phyloP scores from a whole-genome alignment of 2,888 invertebrate genomes.

The Baccha elongata region DNA sequence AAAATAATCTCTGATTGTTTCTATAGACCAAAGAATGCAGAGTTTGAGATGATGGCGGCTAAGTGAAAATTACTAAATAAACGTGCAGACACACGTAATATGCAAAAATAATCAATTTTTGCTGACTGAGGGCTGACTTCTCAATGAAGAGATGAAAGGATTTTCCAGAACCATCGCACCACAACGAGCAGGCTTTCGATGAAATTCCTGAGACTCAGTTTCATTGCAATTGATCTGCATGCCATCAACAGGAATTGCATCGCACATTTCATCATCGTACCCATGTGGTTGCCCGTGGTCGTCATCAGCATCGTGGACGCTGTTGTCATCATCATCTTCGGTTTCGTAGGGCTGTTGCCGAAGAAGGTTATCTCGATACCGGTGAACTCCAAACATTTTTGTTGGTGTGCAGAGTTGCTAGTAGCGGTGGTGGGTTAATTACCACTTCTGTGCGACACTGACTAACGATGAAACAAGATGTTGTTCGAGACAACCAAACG shows the following conservation, averaged over 20 bases:
- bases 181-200: conserved; percentile 45
- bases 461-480: conserved; percentile 69
- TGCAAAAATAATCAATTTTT: conserved; percentile 70
- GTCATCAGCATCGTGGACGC: background rate
- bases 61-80: conserved; percentile 63
- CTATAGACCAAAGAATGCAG: background rate
- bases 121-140: conserved; percentile 51
- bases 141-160: conserved; percentile 72
- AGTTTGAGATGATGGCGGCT: background rate
- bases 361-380: conserved; percentile 11
- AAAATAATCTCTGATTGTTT: conserved; percentile 72
- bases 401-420: background rate
- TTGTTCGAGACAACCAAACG: conserved; percentile 57
- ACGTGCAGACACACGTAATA: conserved; percentile 65
- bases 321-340: conserved; percentile 1
- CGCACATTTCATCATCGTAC: conserved; percentile 52
- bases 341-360: background rate
- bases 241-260: conserved; percentile 64
- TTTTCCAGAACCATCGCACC: conserved; percentile 70
- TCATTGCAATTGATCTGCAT: conserved; percentile 70
- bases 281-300: conserved; percentile 46
- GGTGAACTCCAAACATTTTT: background rate
- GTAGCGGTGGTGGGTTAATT: conserved; percentile 62
- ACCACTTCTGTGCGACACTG: conserved; percentile 71
- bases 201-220: conserved; percentile 63